phyloP scores from a whole-genome alignment of 2,888 invertebrate genomes.

The Synanthedon formicaeformis region DNA sequence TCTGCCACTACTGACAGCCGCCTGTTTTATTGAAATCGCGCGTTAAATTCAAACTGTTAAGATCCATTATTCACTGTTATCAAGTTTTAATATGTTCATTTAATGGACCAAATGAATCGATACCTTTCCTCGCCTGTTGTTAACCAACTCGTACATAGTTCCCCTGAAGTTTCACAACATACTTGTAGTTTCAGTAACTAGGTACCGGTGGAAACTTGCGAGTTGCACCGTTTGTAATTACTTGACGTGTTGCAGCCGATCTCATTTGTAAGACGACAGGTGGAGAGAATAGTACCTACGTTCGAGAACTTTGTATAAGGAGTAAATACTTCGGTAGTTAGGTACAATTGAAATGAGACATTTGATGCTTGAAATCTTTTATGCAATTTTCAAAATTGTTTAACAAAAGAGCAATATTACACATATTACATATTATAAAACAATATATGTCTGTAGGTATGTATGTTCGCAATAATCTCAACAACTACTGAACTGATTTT shows the following conservation, averaged over 20 bases:
- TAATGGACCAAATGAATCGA: not conserved
- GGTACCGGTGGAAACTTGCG: not conserved
- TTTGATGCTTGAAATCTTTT: too few relatives aligned
- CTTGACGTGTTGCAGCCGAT: not conserved
- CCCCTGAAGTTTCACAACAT: not conserved
- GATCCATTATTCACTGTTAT: not conserved
- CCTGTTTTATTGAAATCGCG: not conserved
- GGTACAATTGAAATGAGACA: too few relatives aligned
- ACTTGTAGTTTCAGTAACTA: not conserved
- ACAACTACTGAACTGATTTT: too few relatives aligned
- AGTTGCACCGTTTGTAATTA: not conserved
- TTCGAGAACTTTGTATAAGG: not conserved
- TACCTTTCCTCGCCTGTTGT: not conserved
- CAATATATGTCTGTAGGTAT: too few relatives aligned
- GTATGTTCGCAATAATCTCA: too few relatives aligned
- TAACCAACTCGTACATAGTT: not conserved
- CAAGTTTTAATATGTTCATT: not conserved
- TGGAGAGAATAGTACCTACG: not conserved
- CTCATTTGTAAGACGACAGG: not conserved
- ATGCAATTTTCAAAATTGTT: too few relatives aligned
- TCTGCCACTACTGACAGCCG: too few relatives aligned
- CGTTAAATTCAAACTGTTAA: not conserved
- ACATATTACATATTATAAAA: too few relatives aligned
- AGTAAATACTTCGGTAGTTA: too few relatives aligned
- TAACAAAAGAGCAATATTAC: too few relatives aligned